Percentiles rank a stretch among this genome's conserved stretches.
phyloP scores from a whole-genome alignment of 2,113 vertebrate genomes.

The Paramormyrops kingsleyae region DNA sequence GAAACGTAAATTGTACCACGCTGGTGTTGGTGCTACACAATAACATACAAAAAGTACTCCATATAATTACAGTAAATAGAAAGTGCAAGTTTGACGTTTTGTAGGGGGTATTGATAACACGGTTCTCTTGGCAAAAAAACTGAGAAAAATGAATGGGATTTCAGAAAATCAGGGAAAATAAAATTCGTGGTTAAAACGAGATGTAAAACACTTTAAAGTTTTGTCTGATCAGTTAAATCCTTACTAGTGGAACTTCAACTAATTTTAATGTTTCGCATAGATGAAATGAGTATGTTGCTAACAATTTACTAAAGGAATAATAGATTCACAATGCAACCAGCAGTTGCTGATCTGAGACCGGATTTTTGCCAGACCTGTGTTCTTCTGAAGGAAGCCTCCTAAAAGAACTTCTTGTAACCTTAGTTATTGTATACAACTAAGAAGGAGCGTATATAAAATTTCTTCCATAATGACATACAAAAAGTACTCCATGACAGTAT shows the following conservation, averaged over 20 bases:
- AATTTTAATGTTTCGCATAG: background rate
- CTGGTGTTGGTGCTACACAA: background rate
- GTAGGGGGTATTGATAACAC: background rate
- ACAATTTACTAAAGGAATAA: background rate
- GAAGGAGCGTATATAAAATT: background rate
- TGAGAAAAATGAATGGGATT: background rate
- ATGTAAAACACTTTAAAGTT: background rate
- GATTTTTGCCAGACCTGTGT: no score
- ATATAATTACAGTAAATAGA: background rate
- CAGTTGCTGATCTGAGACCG: no score
- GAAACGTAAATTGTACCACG: background rate
- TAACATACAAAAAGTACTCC: background rate
- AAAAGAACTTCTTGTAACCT: no score
- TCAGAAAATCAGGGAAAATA: background rate
- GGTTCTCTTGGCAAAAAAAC: background rate
- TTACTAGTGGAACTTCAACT: background rate
- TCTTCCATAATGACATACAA: background rate
- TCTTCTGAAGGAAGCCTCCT: no score
- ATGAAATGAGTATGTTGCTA: background rate
- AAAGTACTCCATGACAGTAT: background rate
- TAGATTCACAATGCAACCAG: background rate
- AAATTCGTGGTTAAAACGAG: background rate
- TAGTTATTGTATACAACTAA: no score
- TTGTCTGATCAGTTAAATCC: background rate
- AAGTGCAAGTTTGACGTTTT: background rate